Percentiles rank a stretch among this genome's conserved stretches.
Conservation (phyloP, 2,888 invertebrate genomes). For the Pristionchus mayeri region DNA sequence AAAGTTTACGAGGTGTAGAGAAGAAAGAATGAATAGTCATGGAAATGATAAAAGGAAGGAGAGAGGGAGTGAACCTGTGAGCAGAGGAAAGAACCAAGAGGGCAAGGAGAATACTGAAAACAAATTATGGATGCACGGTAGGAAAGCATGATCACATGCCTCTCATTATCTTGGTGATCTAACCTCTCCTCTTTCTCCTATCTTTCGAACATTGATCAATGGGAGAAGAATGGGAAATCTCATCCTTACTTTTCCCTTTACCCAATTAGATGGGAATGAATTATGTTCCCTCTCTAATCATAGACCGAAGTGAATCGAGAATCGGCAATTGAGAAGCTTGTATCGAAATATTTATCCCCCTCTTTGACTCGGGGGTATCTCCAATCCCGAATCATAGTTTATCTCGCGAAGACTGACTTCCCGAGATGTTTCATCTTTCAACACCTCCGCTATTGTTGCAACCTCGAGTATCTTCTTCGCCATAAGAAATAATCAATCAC, state of each 20-base stretch:
- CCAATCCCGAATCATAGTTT: too few relatives aligned
- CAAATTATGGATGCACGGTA: not conserved
- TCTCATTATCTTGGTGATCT: not conserved
- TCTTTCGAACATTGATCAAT: slow-evolving; percentile 20
- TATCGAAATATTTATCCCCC: too few relatives aligned
- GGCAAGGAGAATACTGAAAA: not conserved
- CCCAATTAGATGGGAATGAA: slow-evolving; percentile 34
- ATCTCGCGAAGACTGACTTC: too few relatives aligned
- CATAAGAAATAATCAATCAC: too few relatives aligned
- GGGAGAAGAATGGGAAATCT: not conserved
- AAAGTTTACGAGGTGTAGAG: slow-evolving; percentile 43
- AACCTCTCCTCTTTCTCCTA: not conserved
- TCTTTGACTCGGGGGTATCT: too few relatives aligned
- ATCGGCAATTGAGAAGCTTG: too few relatives aligned
- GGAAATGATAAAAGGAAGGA: slow-evolving; percentile 20
- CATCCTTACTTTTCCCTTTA: slow-evolving; percentile 30
- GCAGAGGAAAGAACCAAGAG: not conserved
- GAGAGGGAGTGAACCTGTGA: slow-evolving; percentile 10
- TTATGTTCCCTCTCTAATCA: slow-evolving; percentile 35
- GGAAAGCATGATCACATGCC: not conserved
- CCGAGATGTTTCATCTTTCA: too few relatives aligned
- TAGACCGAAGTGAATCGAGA: too few relatives aligned
- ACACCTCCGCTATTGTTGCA: too few relatives aligned
- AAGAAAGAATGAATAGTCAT: slow-evolving; percentile 41
- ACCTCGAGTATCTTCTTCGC: too few relatives aligned